Evolutionary conservation across 2,797 vertebrate genomes (phyloP), one percentile per base, ranked within the genome.

Genomic region (Buphagus erythrorhynchus): DNA sequence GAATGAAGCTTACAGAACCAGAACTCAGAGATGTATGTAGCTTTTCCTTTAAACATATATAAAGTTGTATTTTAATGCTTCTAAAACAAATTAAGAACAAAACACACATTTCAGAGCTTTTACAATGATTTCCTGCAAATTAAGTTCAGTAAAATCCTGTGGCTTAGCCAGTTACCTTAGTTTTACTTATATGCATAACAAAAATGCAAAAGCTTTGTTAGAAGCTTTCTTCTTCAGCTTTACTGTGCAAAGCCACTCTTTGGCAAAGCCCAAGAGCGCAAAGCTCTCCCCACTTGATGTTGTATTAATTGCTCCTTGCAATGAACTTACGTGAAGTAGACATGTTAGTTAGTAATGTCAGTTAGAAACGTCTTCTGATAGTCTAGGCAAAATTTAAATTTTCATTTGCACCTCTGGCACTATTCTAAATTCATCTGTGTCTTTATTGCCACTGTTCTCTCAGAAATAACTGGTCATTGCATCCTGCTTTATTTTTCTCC

Each of bases 361-460:
- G 80, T 90, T 76, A 90, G 73, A 90, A 85, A 91, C 29, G 57
- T 49, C 43, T 95, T 88, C 80, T 87, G 75, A 83, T 11, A 80
- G 86, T 92, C 90, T 95, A 88, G 59, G 78, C 71, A 96, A 89
- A 95, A 82, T 71, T 63, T 52, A 59, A 57, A 58, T 76, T 94
- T 95, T 73, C 85, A 93, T 95, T 88, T 91, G 76, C 58, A 86
- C 35, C 65, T 86, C 81, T 80, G 77, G 77, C 81, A 83, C 29
- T 81, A 65, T 45, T 66, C 16, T 76, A 88, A 88, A 89, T 74
- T 83, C 11, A 52, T 79, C 45, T 10, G 6, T n/a, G 48, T 73
- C 80, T 93, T 90, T 93, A 81, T 65, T 91, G 82, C 69, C 79
- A 74, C 42, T 71, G 31, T 83, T 93, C 66, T 90, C 79, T 81